phyloP scores from a whole-genome alignment of 2,888 invertebrate genomes.

The Caenorhabditis afra region DNA sequence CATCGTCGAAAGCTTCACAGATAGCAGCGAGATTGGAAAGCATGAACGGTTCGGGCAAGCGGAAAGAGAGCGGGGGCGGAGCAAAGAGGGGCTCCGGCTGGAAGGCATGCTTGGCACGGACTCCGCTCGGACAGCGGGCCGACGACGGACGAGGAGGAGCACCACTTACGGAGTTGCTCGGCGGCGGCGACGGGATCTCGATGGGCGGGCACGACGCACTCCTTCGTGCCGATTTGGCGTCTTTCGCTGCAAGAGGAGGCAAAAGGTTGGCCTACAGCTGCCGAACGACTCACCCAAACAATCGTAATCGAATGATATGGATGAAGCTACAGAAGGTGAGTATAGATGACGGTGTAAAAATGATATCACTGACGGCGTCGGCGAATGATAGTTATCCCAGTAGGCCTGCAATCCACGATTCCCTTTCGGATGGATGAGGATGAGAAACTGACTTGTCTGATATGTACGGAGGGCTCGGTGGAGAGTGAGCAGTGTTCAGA shows the following conservation, averaged over 20 bases:
- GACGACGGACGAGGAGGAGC: slow-evolving; percentile 23
- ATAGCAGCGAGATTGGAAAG: slow-evolving; percentile 76
- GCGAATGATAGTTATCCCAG: slow-evolving; percentile 76
- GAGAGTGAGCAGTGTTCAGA: slow-evolving; percentile 77
- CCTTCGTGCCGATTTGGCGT: slow-evolving; percentile 38
- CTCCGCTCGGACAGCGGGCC: slow-evolving; percentile 9
- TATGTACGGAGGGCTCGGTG: slow-evolving; percentile 77
- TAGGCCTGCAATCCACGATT: slow-evolving; percentile 56
- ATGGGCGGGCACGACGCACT: slow-evolving; percentile 53
- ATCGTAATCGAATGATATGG: slow-evolving; percentile 71
- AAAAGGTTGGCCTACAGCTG: not conserved
- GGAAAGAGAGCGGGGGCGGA: slow-evolving; percentile 65
- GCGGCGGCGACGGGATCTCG: slow-evolving; percentile 41
- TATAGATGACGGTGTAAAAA: slow-evolving; percentile 72
- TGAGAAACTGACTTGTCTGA: slow-evolving; percentile 64
- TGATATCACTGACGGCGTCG: slow-evolving; percentile 76
- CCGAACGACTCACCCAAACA: slow-evolving; percentile 49
- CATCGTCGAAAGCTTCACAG: slow-evolving; percentile 70
- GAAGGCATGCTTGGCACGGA: slow-evolving; percentile 24
- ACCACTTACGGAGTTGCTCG: slow-evolving; percentile 58
- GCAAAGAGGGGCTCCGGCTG: slow-evolving; percentile 57
- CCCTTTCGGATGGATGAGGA: not conserved
- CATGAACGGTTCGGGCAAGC: slow-evolving; percentile 75
- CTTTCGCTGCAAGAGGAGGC: slow-evolving; percentile 37
- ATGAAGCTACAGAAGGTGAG: slow-evolving; percentile 68